These are phyloP conservation scores for Enteromius anoplus DNA, from an alignment of 2,797 vertebrate species.

Conservation along the genomic window DNA sequence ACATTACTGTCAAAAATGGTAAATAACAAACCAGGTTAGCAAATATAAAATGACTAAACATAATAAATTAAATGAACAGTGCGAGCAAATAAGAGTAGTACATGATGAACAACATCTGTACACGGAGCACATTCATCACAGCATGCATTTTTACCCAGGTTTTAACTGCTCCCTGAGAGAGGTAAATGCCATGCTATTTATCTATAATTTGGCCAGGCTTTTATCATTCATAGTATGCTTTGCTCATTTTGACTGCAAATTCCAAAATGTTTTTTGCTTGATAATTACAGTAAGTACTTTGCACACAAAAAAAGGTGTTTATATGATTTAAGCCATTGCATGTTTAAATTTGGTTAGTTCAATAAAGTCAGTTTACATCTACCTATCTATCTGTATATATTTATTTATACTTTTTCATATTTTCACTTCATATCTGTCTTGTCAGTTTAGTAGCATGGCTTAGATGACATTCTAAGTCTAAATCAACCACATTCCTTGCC, in stretches of 20 bases:
- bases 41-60: background rate
- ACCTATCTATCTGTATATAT: background rate
- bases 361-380: background rate
- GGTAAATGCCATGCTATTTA: conserved; percentile 54
- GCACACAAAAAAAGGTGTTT: background rate
- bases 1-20: background rate
- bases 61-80: conserved; percentile 14
- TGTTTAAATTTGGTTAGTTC: background rate
- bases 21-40: background rate
- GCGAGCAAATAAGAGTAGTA: background rate
- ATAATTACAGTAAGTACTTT: background rate
- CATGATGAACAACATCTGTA: conserved; percentile 50
- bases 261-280: background rate
- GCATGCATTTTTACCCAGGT: conserved; percentile 34
- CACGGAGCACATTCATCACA: conserved; percentile 53
- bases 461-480: conserved; percentile 33
- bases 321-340: background rate
- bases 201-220: conserved; percentile 43
- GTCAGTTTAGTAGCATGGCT: background rate
- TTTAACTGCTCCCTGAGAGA: conserved; percentile 39
- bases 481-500: conserved; percentile 19
- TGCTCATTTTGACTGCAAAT: background rate
- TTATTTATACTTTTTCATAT: background rate
- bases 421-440: background rate
- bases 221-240: conserved; percentile 31